Percentiles rank a stretch among this genome's conserved stretches.
Evolutionary conservation across 2,113 vertebrate species (phyloP).

Genomic region (Fulica atra): DNA sequence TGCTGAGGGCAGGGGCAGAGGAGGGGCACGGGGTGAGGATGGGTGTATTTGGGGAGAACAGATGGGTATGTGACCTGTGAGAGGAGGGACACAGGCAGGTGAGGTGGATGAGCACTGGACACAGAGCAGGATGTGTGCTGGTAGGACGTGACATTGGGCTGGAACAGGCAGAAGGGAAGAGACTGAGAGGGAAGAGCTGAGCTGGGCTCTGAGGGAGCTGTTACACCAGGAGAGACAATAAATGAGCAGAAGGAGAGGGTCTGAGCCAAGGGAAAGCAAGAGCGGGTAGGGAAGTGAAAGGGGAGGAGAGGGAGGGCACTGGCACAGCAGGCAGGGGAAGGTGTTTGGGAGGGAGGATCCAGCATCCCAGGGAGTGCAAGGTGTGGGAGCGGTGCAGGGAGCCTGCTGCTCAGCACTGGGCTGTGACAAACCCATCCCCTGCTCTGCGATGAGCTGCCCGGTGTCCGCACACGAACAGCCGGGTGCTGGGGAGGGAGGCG

Average conservation of each 20-base stretch:
- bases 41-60: neutral
- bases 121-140: rapidly evolving
- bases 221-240: neutral
- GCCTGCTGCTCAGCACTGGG: rapidly evolving
- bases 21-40: no score
- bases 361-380: neutral
- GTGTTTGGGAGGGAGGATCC: neutral
- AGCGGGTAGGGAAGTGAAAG: neutral
- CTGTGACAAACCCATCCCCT: neutral
- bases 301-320: neutral
- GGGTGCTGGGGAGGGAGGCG: neutral
- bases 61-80: neutral
- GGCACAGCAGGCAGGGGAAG: neutral
- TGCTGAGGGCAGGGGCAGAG: rapidly evolving
- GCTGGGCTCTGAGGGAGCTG: neutral
- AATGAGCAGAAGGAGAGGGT: neutral
- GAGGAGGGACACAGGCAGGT: neutral
- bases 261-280: neutral
- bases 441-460: rapidly evolving
- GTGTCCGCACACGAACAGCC: rapidly evolving
- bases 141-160: neutral
- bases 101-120: rapidly evolving
- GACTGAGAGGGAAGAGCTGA: neutral
- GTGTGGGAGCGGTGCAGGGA: neutral
- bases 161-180: neutral